These are phyloP conservation scores for Drosophila sp. DNA, from an alignment of 1,140 invertebrate genomes.

Conservation along the genomic window DNA sequence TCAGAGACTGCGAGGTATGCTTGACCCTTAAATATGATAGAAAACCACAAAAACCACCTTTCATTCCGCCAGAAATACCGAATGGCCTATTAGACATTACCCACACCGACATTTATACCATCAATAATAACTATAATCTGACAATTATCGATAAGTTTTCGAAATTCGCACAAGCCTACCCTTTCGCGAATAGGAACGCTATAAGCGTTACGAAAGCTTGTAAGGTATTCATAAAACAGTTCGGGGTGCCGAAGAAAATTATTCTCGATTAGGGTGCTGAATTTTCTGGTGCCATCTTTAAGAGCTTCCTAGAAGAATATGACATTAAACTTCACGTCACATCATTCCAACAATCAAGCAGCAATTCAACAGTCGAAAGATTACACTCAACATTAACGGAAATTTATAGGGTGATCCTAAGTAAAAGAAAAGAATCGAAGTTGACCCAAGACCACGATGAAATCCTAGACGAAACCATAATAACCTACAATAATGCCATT, in stretches of 20 bases:
- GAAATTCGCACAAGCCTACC: background rate
- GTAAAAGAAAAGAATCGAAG: slow-evolving; percentile 6
- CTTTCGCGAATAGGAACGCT: background rate
- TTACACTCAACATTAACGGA: no score
- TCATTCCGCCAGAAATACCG: background rate
- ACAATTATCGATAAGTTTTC: slow-evolving; percentile 6
- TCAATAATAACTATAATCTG: background rate
- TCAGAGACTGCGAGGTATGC: background rate
- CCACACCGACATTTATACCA: background rate
- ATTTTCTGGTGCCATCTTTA: background rate
- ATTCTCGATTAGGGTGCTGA: background rate
- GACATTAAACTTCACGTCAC: background rate
- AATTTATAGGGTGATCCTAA: no score
- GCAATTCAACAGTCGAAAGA: no score
- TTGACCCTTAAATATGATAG: slow-evolving; percentile 13
- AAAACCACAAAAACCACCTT: slow-evolving; percentile 7
- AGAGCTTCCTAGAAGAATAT: background rate
- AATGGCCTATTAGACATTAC: background rate
- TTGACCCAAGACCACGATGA: background rate
- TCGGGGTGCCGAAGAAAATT: background rate
- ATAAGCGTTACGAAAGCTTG: background rate
- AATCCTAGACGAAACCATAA: background rate
- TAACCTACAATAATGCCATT: background rate
- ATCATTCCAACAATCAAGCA: background rate
- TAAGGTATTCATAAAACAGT: background rate